These are phyloP conservation scores for Sylvilagus bachmani DNA, from an alignment of 2,113 vertebrate species.

Conservation along the genomic window DNA sequence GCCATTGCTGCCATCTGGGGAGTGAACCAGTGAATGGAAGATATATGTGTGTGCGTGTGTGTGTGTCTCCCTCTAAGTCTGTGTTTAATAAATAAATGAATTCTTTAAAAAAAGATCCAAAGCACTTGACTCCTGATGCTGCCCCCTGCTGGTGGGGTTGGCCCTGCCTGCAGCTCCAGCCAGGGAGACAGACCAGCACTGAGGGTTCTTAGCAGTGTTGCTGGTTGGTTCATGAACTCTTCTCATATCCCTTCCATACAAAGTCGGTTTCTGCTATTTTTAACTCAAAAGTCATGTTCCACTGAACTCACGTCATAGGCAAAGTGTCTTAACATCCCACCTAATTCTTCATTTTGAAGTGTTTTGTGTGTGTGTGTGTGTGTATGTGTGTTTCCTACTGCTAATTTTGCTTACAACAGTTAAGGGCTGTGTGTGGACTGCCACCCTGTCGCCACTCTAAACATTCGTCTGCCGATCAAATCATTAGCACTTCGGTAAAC, in stretches of 20 bases:
- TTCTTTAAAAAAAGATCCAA: no score
- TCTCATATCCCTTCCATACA: neutral
- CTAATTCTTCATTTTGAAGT: neutral
- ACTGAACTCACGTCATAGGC: neutral
- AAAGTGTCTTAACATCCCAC: neutral
- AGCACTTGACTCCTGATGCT: no score
- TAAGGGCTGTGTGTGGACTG: neutral
- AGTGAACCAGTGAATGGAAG: no score
- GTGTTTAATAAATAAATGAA: no score
- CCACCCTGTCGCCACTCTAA: neutral
- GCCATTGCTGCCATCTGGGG: no score
- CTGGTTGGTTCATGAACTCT: accelerated
- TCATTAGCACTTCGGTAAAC: neutral
- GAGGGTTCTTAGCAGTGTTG: accelerated
- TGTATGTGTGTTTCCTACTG: neutral
- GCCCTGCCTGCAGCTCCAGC: neutral
- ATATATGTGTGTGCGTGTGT: no score
- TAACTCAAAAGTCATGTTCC: neutral
- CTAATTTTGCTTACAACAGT: neutral
- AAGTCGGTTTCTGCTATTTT: neutral
- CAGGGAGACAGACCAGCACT: neutral
- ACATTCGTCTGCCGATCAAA: neutral
- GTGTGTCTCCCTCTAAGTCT: no score
- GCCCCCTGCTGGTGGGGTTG: neutral
- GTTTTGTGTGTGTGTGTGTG: neutral